Evolutionary conservation across 1,140 invertebrate species (phyloP).

Genomic region (Pissodes strobi): DNA sequence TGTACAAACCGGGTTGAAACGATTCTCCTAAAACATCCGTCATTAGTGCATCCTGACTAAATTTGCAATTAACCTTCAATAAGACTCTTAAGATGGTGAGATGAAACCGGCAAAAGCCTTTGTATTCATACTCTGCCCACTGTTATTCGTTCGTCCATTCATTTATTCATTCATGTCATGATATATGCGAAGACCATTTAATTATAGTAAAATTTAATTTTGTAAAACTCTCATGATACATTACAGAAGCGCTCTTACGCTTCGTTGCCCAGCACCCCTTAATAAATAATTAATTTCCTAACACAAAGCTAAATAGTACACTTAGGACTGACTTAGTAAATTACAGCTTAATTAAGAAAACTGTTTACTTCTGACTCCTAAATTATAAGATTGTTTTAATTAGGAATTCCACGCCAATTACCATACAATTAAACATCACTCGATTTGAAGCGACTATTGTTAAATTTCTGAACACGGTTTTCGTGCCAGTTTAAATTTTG

Average conservation of each 20-base stretch:
- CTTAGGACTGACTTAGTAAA: constrained; percentile 5
- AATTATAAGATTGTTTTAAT: constrained; percentile 15
- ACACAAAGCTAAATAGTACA: constrained; percentile 6
- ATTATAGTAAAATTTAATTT: no score
- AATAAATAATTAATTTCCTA: constrained; percentile 12
- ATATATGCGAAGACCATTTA: no score
- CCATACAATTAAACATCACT: constrained; percentile 11
- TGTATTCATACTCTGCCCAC: no score
- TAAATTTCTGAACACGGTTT: constrained; percentile 11
- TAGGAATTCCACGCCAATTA: constrained; percentile 14
- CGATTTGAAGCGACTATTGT: constrained; percentile 3
- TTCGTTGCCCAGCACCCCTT: neutral
- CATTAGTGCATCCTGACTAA: no score
- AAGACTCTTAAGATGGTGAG: no score
- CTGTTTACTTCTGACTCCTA: neutral
- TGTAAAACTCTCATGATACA: constrained; percentile 1
- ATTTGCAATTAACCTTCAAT: no score
- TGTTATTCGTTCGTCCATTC: no score
- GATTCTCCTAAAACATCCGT: no score
- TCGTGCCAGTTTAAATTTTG: constrained; percentile 5
- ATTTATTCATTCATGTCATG: no score
- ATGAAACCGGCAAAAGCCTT: no score
- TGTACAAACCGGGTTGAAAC: no score
- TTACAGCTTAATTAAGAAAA: constrained; percentile 21
- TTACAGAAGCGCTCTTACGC: constrained; percentile 4